phyloP scores from a whole-genome alignment of 2,888 invertebrate species.

The Tolmerus cingulatus region DNA sequence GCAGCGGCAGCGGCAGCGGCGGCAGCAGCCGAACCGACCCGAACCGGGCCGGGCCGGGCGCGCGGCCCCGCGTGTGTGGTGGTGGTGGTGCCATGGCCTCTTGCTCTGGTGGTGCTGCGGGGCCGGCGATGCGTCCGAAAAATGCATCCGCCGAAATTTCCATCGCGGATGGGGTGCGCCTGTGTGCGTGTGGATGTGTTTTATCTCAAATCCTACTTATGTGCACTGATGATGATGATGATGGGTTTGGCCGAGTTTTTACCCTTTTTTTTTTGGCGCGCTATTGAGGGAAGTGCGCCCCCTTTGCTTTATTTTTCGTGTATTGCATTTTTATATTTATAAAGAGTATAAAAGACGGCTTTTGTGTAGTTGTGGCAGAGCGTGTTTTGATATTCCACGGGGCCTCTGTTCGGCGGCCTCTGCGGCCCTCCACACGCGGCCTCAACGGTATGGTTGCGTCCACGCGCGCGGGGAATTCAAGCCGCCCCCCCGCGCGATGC shows the following conservation, averaged over 20 bases:
- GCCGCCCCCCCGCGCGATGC: background rate
- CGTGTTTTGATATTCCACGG: slow-evolving; percentile 35
- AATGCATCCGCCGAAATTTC: slow-evolving; percentile 25
- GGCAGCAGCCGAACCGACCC: no score
- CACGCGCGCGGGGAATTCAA: background rate
- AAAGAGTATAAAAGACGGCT: slow-evolving; percentile 26
- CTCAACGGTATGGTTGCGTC: background rate
- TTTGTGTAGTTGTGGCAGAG: slow-evolving; percentile 19
- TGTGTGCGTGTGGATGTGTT: slow-evolving; percentile 29
- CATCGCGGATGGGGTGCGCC: background rate
- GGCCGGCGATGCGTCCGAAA: slow-evolving; percentile 1
- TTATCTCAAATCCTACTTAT: slow-evolving; percentile 41
- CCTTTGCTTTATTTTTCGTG: slow-evolving; percentile 36
- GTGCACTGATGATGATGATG: slow-evolving; percentile 41
- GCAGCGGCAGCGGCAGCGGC: no score
- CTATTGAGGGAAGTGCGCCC: slow-evolving; percentile 37
- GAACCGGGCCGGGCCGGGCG: background rate
- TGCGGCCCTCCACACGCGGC: background rate
- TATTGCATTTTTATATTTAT: slow-evolving; percentile 41
- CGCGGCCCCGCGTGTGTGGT: background rate
- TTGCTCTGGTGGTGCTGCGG: background rate
- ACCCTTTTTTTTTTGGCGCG: slow-evolving; percentile 30
- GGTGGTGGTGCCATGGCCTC: background rate
- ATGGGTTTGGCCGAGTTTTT: slow-evolving; percentile 41
- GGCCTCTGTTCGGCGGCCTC: background rate